These are phyloP conservation scores for Myrmecophaga tridactyla DNA, from an alignment of 2,113 vertebrate genomes.

Conservation along the genomic window DNA sequence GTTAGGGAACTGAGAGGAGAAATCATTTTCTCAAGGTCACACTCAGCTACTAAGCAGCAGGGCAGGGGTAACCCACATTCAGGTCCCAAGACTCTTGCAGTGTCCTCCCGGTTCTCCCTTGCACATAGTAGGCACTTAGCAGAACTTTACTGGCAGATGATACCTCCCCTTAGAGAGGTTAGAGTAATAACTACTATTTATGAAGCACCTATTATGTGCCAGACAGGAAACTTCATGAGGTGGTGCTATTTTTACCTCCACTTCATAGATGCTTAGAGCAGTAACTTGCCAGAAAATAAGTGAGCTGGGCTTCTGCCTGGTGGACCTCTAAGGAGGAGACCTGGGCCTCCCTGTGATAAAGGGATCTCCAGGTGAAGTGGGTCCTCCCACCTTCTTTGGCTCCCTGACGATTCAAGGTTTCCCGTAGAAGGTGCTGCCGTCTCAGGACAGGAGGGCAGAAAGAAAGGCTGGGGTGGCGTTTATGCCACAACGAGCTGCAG, in stretches of 20 bases:
- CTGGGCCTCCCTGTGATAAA: not conserved
- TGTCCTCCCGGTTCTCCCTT: not conserved
- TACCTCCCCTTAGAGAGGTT: not conserved
- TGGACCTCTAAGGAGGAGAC: not conserved
- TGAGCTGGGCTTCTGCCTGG: not conserved
- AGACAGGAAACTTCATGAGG: not conserved
- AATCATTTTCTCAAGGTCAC: not conserved
- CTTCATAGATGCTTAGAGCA: not conserved
- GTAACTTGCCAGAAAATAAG: not conserved
- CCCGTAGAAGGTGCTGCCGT: not conserved
- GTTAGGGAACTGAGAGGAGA: not conserved
- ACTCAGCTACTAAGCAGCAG: not conserved
- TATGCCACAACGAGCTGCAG: not conserved
- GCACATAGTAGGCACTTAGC: not conserved
- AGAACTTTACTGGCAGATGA: not conserved
- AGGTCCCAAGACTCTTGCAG: not conserved
- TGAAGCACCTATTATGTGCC: not conserved
- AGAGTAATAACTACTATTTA: not conserved
- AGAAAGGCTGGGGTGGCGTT: not conserved
- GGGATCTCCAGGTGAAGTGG: not conserved
- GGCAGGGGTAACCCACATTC: not conserved
- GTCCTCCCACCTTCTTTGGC: not conserved
- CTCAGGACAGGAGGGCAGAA: not conserved
- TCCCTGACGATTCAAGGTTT: not conserved
- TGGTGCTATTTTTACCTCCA: not conserved